phyloP scores from a whole-genome alignment of 2,113 vertebrate species.

The Anseranas semipalmata region DNA sequence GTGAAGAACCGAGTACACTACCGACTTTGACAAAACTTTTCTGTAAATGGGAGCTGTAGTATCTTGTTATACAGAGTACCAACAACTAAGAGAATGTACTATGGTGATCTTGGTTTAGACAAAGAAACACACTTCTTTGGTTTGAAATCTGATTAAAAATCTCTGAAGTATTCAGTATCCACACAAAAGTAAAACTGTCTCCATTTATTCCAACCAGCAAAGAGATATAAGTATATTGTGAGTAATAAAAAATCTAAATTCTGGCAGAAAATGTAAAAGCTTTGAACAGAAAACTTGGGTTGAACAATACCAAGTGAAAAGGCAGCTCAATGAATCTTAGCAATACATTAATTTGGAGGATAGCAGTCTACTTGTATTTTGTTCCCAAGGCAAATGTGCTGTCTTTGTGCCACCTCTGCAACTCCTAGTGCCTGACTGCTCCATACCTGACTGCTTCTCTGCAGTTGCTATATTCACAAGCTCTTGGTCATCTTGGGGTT shows the following conservation, averaged over 20 bases:
- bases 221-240: neutral
- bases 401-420: neutral
- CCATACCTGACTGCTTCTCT: slow-evolving; percentile 78
- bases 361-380: neutral
- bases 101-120: neutral
- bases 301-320: neutral
- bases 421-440: neutral
- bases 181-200: neutral
- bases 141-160: slow-evolving; percentile 8
- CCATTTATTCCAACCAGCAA: neutral
- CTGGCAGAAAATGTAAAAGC: neutral
- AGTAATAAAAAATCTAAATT: neutral
- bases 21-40: neutral
- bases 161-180: neutral
- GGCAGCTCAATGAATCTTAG: neutral
- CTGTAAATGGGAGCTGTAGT: neutral
- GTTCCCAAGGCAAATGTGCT: neutral
- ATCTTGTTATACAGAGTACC: neutral
- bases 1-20: neutral
- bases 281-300: neutral
- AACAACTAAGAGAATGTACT: neutral
- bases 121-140: neutral
- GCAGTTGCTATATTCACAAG: slow-evolving; percentile 58
- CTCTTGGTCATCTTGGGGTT: slow-evolving; percentile 73
- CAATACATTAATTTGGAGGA: neutral